phyloP scores from a whole-genome alignment of 1,140 invertebrate species.

The Chlorops oryzae region DNA sequence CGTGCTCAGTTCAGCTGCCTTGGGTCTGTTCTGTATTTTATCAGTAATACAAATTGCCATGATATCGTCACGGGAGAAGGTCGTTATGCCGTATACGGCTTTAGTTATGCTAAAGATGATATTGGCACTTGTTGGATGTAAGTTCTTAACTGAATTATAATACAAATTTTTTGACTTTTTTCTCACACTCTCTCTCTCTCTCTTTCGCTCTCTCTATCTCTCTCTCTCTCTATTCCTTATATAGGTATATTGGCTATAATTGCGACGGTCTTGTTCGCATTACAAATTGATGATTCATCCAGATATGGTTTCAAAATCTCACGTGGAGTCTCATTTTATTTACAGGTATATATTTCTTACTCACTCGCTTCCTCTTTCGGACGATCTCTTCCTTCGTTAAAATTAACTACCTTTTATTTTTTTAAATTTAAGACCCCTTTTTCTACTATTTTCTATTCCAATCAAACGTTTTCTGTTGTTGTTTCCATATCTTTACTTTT shows the following conservation, averaged over 20 bases:
- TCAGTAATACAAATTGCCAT: slow-evolving; percentile 76
- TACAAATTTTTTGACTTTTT: too few species aligned
- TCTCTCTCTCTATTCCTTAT: slow-evolving; percentile 30
- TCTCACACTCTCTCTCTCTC: too few species aligned
- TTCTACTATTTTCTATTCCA: too few species aligned
- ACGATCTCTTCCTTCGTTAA: too few species aligned
- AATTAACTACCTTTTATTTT: too few species aligned
- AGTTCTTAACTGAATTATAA: slow-evolving; percentile 50
- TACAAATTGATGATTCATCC: slow-evolving; percentile 71
- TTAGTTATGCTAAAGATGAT: slow-evolving; percentile 71
- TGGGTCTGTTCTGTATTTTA: slow-evolving; percentile 69
- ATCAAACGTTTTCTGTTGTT: too few species aligned
- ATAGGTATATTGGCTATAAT: slow-evolving; percentile 70
- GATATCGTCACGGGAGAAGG: slow-evolving; percentile 73
- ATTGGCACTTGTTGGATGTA: slow-evolving; percentile 67
- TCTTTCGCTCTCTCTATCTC: too few species aligned
- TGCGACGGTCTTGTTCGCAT: slow-evolving; percentile 70
- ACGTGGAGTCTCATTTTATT: slow-evolving; percentile 75
- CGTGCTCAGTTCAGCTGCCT: slow-evolving; percentile 59
- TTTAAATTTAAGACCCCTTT: too few species aligned
- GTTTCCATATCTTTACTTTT: too few species aligned
- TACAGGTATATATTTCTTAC: slow-evolving; percentile 60
- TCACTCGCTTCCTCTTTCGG: too few species aligned
- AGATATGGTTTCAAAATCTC: slow-evolving; percentile 64
- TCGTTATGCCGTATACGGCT: slow-evolving; percentile 67